A percentile compares a stretch with the other conserved stretches of the same genome.
These are phyloP conservation scores for Burhinus bistriatus DNA, from an alignment of 2,113 vertebrate genomes.

Conservation along the genomic window DNA sequence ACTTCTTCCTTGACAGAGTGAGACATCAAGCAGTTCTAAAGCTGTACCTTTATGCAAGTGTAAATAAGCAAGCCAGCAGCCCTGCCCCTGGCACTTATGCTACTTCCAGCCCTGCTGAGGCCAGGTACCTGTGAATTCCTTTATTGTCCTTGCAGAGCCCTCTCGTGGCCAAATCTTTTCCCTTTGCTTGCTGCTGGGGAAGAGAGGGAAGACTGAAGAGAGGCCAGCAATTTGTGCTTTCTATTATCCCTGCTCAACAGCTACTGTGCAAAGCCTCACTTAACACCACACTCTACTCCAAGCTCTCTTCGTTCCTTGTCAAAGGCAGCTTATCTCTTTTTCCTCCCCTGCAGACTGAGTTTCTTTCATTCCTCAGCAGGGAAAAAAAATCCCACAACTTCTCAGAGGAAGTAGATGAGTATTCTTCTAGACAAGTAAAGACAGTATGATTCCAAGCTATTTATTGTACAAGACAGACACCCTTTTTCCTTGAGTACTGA, in stretches of 20 bases:
- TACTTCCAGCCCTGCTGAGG: neutral
- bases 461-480: neutral
- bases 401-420: neutral
- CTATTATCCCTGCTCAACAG: too few species aligned
- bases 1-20: neutral
- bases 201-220: too few species aligned
- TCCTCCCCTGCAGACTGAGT: rapidly evolving
- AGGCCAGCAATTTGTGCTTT: rapidly evolving
- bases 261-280: neutral
- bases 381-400: neutral
- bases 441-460: neutral
- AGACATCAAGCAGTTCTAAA: rapidly evolving
- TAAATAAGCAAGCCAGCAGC: neutral
- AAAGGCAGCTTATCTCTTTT: neutral
- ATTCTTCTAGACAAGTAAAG: neutral
- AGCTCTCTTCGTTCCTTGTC: neutral
- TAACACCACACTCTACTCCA: neutral
- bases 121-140: neutral
- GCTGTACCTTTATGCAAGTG: too few species aligned
- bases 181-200: neutral
- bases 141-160: neutral
- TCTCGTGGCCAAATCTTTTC: neutral
- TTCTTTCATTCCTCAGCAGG: neutral
- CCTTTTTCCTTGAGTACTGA: neutral
- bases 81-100: rapidly evolving